A percentile compares a stretch with the other conserved stretches of the same genome.
Evolutionary conservation across 2,113 vertebrate species (phyloP).

Genomic region (Agelaius phoeniceus): DNA sequence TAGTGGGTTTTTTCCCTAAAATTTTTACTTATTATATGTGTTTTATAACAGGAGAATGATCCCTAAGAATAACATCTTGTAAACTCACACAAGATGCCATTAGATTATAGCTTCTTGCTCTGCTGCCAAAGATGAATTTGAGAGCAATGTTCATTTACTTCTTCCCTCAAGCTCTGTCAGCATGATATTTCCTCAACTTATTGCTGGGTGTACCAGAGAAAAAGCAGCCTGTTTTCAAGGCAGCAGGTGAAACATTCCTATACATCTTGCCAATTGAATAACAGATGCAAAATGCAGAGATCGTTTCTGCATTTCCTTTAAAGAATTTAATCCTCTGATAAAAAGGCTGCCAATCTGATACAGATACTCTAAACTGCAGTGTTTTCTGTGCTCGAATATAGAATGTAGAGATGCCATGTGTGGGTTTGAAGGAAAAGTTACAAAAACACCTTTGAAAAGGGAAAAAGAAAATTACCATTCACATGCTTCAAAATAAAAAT

Average conservation of each 20-base stretch:
- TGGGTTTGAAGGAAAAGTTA: neutral
- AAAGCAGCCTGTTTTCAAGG: neutral
- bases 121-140: neutral
- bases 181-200: neutral
- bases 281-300: neutral
- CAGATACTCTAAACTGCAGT: neutral
- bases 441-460: neutral
- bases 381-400: neutral
- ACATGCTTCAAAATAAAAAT: neutral
- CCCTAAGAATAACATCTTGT: neutral
- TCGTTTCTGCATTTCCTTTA: neutral
- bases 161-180: neutral
- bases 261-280: neutral
- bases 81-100: neutral
- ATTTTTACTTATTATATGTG: neutral
- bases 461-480: neutral
- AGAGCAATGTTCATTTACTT: slow-evolving; percentile 3
- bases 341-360: neutral
- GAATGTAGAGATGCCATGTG: neutral
- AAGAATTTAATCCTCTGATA: neutral
- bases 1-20: neutral
- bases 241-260: neutral
- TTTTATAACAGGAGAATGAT: neutral
- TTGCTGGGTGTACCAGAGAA: neutral
- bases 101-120: neutral